Evolutionary conservation across 2,797 vertebrate genomes (phyloP).

Genomic region (Sarcoramphus papa): DNA sequence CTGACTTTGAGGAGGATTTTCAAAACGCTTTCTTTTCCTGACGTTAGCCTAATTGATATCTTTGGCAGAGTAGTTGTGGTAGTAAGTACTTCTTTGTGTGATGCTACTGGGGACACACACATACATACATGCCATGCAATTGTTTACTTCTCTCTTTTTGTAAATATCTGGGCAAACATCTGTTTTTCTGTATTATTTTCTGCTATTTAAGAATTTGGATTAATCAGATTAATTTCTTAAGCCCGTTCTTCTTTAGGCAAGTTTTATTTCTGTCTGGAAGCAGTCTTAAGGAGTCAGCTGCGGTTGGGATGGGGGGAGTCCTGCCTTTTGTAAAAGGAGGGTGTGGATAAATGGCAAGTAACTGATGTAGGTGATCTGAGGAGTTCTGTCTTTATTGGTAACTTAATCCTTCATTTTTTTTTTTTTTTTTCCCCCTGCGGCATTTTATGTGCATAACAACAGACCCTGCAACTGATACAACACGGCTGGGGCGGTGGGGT

Average conservation of each 20-base stretch:
- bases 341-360: not conserved
- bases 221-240: not conserved
- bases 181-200: not conserved
- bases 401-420: not conserved
- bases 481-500: accelerated
- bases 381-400: not conserved
- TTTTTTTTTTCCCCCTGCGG: accelerated
- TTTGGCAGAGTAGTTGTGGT: not conserved
- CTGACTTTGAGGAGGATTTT: not conserved
- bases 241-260: not conserved
- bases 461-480: not conserved
- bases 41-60: accelerated
- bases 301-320: not conserved
- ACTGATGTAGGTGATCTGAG: not conserved
- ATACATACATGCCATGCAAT: accelerated
- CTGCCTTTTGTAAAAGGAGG: not conserved
- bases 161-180: not conserved
- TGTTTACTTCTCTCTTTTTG: not conserved
- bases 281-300: not conserved
- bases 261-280: not conserved
- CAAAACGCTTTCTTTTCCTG: not conserved
- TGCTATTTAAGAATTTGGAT: not conserved
- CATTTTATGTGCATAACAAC: not conserved
- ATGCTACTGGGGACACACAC: not conserved
- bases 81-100: not conserved